A percentile compares a stretch with the other conserved stretches of the same genome.
Conservation (phyloP, 2,113 vertebrate genomes). For the Boleophthalmus pectinirostris region DNA sequence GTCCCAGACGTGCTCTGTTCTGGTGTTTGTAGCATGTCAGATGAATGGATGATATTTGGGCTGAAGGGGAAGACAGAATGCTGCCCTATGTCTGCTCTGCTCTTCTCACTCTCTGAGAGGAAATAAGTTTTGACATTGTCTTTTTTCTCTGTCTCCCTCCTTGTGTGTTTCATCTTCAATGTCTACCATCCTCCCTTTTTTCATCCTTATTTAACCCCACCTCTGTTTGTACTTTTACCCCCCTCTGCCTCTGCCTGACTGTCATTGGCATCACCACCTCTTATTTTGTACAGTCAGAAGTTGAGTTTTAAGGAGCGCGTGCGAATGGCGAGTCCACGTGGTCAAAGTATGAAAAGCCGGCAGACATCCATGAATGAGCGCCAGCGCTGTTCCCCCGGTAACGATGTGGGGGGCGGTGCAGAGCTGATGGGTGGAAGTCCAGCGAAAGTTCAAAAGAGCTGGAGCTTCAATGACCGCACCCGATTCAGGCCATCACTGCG, state of each 20-base stretch:
- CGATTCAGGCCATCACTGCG: slow-evolving; percentile 93
- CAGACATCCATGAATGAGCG: slow-evolving; percentile 90
- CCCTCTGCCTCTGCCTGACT: background rate
- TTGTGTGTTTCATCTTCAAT: slow-evolving; percentile 38
- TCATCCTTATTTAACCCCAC: background rate
- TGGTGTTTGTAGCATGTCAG: slow-evolving; percentile 53
- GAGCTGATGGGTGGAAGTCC: slow-evolving; percentile 83
- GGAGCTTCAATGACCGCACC: slow-evolving; percentile 98
- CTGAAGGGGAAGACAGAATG: slow-evolving; percentile 44
- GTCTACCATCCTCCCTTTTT: slow-evolving; percentile 15
- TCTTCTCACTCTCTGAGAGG: slow-evolving; percentile 33
- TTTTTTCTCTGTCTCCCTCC: slow-evolving; percentile 26
- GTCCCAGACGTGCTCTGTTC: slow-evolving; percentile 28
- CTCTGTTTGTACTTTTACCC: background rate
- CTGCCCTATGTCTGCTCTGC: slow-evolving; percentile 48
- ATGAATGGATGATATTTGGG: slow-evolving; percentile 49
- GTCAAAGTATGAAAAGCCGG: slow-evolving; percentile 93
- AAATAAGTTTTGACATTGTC: slow-evolving; percentile 52
- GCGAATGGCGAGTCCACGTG: slow-evolving; percentile 95
- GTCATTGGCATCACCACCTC: background rate
- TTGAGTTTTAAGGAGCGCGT: slow-evolving; percentile 97
- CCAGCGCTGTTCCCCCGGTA: slow-evolving; percentile 85
- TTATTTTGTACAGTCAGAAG: slow-evolving; percentile 85
- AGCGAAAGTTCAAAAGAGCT: slow-evolving; percentile 98
- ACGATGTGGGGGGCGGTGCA: slow-evolving; percentile 79